Conservation (phyloP, 1,140 invertebrate species). For the Cydia splendana region DNA sequence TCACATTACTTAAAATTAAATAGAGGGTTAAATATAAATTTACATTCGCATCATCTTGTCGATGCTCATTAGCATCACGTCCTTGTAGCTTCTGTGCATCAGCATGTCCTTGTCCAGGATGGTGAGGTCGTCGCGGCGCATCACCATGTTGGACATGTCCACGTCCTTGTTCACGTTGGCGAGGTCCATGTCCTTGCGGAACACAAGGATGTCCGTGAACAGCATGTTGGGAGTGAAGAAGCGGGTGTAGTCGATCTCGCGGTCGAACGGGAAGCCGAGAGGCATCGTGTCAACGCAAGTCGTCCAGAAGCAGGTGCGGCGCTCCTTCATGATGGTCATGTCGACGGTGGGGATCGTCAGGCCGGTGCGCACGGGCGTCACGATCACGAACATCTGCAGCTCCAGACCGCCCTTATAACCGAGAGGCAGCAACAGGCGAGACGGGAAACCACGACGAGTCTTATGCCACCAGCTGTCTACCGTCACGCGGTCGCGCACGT, state of each 20-base stretch:
- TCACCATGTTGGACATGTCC: slow-evolving; percentile 63
- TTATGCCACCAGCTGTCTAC: slow-evolving; percentile 79
- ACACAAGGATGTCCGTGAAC: slow-evolving; percentile 83
- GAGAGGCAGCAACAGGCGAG: slow-evolving; percentile 83
- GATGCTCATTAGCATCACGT: slow-evolving; percentile 65
- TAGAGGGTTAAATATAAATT: slow-evolving; percentile 8
- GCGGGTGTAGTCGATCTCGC: slow-evolving; percentile 80
- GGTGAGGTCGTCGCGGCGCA: slow-evolving; percentile 68
- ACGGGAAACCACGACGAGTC: slow-evolving; percentile 82
- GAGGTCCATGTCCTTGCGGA: slow-evolving; percentile 74
- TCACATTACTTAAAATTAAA: slow-evolving; percentile 10
- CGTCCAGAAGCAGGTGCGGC: slow-evolving; percentile 78
- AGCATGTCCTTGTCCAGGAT: slow-evolving; percentile 65
- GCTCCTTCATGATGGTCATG: slow-evolving; percentile 65
- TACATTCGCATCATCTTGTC: slow-evolving; percentile 65
- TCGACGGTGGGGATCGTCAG: slow-evolving; percentile 52
- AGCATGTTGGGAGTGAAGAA: slow-evolving; percentile 84
- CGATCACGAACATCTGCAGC: slow-evolving; percentile 82
- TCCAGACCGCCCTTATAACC: slow-evolving; percentile 81
- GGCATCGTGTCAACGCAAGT: slow-evolving; percentile 79
- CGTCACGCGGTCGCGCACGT: slow-evolving; percentile 59
- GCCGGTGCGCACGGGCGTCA: slow-evolving; percentile 65
- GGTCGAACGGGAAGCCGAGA: slow-evolving; percentile 86
- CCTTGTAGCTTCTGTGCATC: slow-evolving; percentile 59
- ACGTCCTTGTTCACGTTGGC: slow-evolving; percentile 61